Evolutionary conservation across 1,140 invertebrate species (phyloP).

Genomic region (Pantala flavescens): DNA sequence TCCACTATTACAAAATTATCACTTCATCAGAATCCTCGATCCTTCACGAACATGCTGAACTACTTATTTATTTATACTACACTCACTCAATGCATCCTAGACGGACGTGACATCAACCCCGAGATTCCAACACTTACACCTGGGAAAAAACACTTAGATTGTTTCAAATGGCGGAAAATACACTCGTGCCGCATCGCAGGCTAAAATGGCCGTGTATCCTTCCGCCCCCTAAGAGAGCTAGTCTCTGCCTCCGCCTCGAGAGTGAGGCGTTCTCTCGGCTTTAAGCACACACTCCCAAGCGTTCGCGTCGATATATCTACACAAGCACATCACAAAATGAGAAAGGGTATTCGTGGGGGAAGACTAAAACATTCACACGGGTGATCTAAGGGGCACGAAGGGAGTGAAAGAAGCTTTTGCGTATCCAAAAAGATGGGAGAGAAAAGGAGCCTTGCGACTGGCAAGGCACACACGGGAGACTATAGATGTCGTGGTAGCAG

Average conservation of each 20-base stretch:
- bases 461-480: neutral
- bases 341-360: neutral
- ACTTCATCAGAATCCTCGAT: constrained; percentile 5
- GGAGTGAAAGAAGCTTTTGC: neutral
- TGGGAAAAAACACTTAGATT: constrained; percentile 3
- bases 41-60: neutral
- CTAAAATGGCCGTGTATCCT: constrained; percentile 8
- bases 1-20: neutral
- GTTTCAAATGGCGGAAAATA: constrained; percentile 2
- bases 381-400: no score
- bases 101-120: neutral
- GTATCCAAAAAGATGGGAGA: neutral
- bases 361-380: neutral
- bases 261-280: neutral
- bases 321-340: neutral
- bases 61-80: neutral
- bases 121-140: neutral
- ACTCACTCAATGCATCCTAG: constrained; percentile 1
- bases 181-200: neutral
- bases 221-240: constrained; percentile 1
- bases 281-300: neutral
- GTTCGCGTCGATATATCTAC: neutral
- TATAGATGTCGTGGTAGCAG: constrained; percentile 1
- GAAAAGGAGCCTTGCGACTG: neutral
- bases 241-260: neutral